Evolutionary conservation across 2,888 invertebrate species (phyloP).

Genomic region (Entomobrya multifasciata): DNA sequence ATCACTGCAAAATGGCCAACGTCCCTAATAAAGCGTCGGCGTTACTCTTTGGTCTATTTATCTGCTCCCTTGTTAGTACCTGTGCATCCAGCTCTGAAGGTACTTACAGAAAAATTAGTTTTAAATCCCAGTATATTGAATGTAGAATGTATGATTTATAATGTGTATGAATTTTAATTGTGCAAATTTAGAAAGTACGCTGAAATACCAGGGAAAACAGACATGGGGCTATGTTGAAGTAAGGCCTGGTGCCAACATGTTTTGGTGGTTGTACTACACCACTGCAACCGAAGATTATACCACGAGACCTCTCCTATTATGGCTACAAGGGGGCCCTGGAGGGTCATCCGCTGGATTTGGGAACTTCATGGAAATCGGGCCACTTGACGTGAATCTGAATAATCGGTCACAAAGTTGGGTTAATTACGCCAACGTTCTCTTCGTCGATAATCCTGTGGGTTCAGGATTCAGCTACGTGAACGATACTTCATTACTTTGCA

Average conservation of each 20-base stretch:
- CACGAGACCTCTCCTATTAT: conserved; percentile 89
- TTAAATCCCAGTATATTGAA: not conserved
- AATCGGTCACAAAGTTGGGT: conserved; percentile 90
- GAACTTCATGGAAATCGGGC: conserved; percentile 93
- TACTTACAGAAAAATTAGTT: too few species aligned
- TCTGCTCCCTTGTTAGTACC: not conserved
- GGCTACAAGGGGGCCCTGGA: conserved; percentile 94
- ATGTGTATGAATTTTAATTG: too few species aligned
- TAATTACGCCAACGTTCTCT: conserved; percentile 83
- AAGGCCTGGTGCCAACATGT: conserved; percentile 89
- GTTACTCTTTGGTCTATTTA: not conserved
- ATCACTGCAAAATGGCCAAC: too few species aligned
- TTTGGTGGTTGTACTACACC: conserved; percentile 93
- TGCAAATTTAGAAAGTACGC: conserved; percentile 46
- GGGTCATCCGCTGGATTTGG: conserved; percentile 91
- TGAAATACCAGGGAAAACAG: conserved; percentile 83
- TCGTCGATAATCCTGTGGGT: conserved; percentile 95
- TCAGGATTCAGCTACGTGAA: conserved; percentile 92
- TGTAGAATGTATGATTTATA: too few species aligned
- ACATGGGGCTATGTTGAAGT: conserved; percentile 89
- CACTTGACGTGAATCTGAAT: conserved; percentile 86
- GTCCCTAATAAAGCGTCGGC: too few species aligned
- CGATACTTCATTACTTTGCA: conserved; percentile 82
- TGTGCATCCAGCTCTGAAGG: conserved; percentile 29
- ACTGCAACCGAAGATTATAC: conserved; percentile 84